These are phyloP conservation scores for Teinopalpus imperialis DNA, from an alignment of 2,888 invertebrate genomes.

Conservation along the genomic window DNA sequence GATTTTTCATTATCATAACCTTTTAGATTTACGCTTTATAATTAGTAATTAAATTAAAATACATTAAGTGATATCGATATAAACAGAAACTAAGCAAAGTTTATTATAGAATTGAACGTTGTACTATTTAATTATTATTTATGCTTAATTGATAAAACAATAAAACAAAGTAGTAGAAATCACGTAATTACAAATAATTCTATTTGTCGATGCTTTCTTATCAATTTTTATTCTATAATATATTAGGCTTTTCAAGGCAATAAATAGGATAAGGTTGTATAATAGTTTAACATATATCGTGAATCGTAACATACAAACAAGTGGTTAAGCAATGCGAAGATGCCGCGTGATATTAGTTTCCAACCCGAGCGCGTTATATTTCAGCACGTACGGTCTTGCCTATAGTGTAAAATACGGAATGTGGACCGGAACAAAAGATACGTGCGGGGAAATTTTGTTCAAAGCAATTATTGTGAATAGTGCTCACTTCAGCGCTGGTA, in stretches of 20 bases:
- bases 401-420: constrained; percentile 37
- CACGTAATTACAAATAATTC: too few species aligned
- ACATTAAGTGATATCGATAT: too few species aligned
- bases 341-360: constrained; percentile 13
- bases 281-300: constrained; percentile 5
- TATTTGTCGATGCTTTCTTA: neutral
- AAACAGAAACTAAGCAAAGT: too few species aligned
- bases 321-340: constrained; percentile 41
- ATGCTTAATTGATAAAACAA: too few species aligned
- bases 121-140: too few species aligned
- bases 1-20: too few species aligned
- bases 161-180: too few species aligned
- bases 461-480: constrained; percentile 80
- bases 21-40: too few species aligned
- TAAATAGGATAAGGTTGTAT: constrained; percentile 2
- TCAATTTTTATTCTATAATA: too few species aligned
- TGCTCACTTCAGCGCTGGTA: constrained; percentile 77
- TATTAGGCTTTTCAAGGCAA: too few species aligned
- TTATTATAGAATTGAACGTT: too few species aligned
- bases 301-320: constrained; percentile 17
- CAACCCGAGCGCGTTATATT: constrained; percentile 20
- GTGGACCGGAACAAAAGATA: constrained; percentile 58
- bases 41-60: too few species aligned
- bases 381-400: constrained; percentile 29
- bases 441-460: constrained; percentile 67